Conservation (phyloP, 1,140 invertebrate species). For the Aphelinus atriplicis region DNA sequence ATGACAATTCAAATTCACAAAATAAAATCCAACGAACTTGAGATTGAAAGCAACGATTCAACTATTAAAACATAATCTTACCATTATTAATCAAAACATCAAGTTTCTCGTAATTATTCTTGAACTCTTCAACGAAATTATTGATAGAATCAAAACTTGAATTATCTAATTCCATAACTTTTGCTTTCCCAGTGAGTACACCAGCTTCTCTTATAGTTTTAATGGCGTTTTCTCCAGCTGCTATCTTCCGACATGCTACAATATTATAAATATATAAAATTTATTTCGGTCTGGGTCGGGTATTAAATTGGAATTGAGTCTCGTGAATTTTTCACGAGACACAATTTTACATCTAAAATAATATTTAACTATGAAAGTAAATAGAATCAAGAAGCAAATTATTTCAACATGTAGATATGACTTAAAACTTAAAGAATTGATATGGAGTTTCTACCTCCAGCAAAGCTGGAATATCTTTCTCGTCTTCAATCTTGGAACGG, state of each 20-base stretch:
- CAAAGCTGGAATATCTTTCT: no score
- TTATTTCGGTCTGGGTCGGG: no score
- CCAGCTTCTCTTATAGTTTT: slow-evolving; percentile 67
- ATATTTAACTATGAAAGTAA: no score
- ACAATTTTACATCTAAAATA: no score
- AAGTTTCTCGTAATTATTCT: slow-evolving; percentile 72
- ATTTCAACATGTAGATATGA: no score
- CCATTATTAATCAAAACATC: slow-evolving; percentile 86
- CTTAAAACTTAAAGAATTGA: no score
- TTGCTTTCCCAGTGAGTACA: slow-evolving; percentile 63
- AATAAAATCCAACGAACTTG: slow-evolving; percentile 27
- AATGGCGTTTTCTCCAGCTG: slow-evolving; percentile 69
- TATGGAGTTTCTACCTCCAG: no score
- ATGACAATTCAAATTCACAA: no score
- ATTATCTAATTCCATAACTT: slow-evolving; percentile 70
- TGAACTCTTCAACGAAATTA: slow-evolving; percentile 76
- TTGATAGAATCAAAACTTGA: slow-evolving; percentile 78
- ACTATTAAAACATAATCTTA: slow-evolving; percentile 52
- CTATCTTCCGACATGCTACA: slow-evolving; percentile 75
- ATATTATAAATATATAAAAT: not conserved
- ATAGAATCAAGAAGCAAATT: no score
- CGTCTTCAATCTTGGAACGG: no score
- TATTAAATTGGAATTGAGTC: no score
- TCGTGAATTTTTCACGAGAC: no score
- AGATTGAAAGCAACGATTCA: slow-evolving; percentile 20